phyloP scores from a whole-genome alignment of 2,113 vertebrate species.

The Craseonycteris thonglongyai region DNA sequence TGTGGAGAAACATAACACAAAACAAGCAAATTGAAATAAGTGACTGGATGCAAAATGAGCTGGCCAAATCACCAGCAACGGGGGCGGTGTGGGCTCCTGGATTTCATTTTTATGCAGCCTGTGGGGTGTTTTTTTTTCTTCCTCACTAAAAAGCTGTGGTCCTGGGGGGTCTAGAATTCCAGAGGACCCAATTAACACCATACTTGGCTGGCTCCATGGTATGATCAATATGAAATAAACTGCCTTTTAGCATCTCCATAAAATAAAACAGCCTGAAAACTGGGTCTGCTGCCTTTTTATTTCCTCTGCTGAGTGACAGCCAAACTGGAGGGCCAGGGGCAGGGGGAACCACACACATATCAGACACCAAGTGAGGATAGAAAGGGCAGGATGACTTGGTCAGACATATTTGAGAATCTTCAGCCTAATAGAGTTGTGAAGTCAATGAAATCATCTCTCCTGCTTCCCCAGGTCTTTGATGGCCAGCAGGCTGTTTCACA shows the following conservation, averaged over 20 bases:
- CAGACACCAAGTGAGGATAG: background rate
- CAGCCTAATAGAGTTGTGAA: background rate
- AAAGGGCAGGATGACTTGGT: background rate
- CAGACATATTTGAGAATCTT: background rate
- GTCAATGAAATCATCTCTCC: background rate
- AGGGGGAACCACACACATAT: background rate
- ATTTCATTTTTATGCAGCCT: constrained; percentile 69
- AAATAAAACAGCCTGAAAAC: constrained; percentile 72
- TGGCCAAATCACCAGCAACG: constrained; percentile 44
- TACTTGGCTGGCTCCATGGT: constrained; percentile 76
- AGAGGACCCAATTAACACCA: constrained; percentile 84
- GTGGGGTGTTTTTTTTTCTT: constrained; percentile 43
- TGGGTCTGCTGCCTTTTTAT: constrained; percentile 34
- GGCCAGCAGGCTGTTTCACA: background rate
- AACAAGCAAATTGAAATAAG: constrained; percentile 48
- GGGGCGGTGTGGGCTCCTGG: background rate
- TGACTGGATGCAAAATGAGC: constrained; percentile 20
- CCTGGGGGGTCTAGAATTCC: constrained; percentile 77
- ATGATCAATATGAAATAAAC: constrained; percentile 80
- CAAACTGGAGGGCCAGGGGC: background rate
- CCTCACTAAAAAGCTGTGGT: constrained; percentile 71
- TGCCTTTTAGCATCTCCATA: constrained; percentile 73
- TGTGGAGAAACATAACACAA: constrained; percentile 60
- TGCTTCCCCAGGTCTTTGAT: background rate
- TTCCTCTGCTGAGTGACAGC: background rate